A percentile compares a stretch with the other conserved stretches of the same genome.
Evolutionary conservation across 2,888 invertebrate genomes (phyloP).

Genomic region (Malacosoma neustria): DNA sequence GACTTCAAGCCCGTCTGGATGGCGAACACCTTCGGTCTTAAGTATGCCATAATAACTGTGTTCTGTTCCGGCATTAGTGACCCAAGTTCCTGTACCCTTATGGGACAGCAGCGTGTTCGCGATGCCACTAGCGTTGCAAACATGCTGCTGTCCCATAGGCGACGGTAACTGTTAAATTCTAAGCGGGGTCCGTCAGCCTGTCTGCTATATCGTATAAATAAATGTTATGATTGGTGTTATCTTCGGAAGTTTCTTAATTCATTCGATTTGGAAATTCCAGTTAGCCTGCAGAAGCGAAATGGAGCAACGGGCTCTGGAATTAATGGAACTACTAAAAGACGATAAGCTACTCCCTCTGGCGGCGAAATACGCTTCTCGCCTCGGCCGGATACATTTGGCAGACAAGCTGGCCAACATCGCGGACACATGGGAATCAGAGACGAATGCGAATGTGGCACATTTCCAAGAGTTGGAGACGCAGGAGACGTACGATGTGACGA

Average conservation of each 20-base stretch:
- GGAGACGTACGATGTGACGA: constrained; percentile 54
- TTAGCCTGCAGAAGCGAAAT: constrained; percentile 88
- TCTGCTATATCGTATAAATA: neutral
- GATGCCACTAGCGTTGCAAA: too few species aligned
- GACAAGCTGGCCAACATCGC: constrained; percentile 82
- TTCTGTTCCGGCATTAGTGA: too few species aligned
- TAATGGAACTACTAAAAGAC: constrained; percentile 87
- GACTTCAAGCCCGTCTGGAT: too few species aligned
- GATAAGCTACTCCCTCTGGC: constrained; percentile 86
- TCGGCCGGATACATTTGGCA: constrained; percentile 84
- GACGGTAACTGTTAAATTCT: too few species aligned
- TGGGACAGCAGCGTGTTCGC: too few species aligned
- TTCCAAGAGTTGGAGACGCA: constrained; percentile 51
- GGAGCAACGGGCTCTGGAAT: constrained; percentile 90
- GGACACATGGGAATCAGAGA: constrained; percentile 48
- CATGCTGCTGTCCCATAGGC: too few species aligned
- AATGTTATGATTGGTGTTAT: too few species aligned
- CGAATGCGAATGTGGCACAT: constrained; percentile 42
- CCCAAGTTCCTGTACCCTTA: too few species aligned
- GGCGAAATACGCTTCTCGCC: constrained; percentile 89
- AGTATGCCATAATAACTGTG: too few species aligned
- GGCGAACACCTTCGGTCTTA: too few species aligned
- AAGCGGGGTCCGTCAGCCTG: neutral
- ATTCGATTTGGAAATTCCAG: too few species aligned
- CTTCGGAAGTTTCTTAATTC: too few species aligned